A percentile compares a stretch with the other conserved stretches of the same genome.
Evolutionary conservation across 1,140 invertebrate genomes (phyloP).

Genomic region (Zaprionus gabonicus): DNA sequence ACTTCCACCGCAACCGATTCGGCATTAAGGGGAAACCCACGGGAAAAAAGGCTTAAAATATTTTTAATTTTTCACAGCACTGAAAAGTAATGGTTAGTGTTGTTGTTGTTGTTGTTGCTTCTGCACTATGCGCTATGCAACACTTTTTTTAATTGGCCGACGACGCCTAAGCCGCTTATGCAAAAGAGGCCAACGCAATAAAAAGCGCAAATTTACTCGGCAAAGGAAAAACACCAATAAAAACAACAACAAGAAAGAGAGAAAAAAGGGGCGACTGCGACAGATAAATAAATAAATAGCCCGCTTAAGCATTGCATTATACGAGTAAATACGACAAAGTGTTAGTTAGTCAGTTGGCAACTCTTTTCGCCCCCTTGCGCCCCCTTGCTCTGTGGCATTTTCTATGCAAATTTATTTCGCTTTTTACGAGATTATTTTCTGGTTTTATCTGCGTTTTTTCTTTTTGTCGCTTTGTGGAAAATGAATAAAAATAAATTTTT

Average conservation of each 20-base stretch:
- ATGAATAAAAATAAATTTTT: background rate
- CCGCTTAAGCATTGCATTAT: slow-evolving; percentile 52
- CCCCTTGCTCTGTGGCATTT: background rate
- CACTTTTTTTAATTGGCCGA: slow-evolving; percentile 63
- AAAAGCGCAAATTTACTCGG: slow-evolving; percentile 17
- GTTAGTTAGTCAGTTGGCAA: slow-evolving; percentile 33
- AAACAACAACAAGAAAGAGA: background rate
- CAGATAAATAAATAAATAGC: slow-evolving; percentile 68
- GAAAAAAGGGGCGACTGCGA: slow-evolving; percentile 8
- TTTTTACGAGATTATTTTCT: slow-evolving; percentile 6
- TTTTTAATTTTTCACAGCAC: slow-evolving; percentile 22
- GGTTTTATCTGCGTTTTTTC: background rate
- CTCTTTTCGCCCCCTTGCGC: background rate
- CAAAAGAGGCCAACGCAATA: slow-evolving; percentile 46
- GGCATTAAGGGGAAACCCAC: too few species aligned
- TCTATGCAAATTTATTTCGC: slow-evolving; percentile 1
- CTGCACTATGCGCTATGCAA: slow-evolving; percentile 46
- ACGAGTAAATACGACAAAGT: slow-evolving; percentile 31
- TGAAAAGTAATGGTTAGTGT: slow-evolving; percentile 10
- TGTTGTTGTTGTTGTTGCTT: background rate
- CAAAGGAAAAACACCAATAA: background rate
- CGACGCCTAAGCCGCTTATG: slow-evolving; percentile 60
- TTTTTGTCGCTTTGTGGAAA: background rate
- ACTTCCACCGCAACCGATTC: background rate
- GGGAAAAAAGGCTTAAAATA: slow-evolving; percentile 5